Evolutionary conservation across 2,113 vertebrate species (phyloP).

Genomic region (Prolemur simus): DNA sequence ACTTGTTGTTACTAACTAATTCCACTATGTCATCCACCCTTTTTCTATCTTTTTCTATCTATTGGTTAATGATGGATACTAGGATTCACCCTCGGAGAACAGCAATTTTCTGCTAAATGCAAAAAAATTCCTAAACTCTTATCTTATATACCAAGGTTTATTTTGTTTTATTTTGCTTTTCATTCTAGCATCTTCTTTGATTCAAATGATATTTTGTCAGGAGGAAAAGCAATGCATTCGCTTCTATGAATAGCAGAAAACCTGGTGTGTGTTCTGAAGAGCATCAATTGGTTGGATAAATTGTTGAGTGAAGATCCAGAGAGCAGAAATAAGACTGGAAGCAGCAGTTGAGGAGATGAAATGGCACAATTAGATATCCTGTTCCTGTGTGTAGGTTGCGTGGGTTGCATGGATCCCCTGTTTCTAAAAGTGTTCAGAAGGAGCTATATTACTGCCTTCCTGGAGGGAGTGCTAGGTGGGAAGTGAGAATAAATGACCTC

Average conservation of each 20-base stretch:
- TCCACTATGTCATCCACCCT: not conserved
- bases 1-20: not conserved
- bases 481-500: not conserved
- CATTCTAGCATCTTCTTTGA: not conserved
- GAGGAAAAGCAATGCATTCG: not conserved
- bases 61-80: not conserved
- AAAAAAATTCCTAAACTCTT: not conserved
- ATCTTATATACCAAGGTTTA: not conserved
- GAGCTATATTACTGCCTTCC: not conserved
- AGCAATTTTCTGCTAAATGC: not conserved
- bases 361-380: not conserved
- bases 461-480: not conserved
- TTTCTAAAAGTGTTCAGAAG: not conserved
- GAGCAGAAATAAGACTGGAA: not conserved
- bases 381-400: not conserved
- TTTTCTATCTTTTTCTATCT: not conserved
- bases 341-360: not conserved
- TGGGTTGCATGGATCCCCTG: not conserved
- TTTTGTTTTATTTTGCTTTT: not conserved
- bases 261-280: not conserved
- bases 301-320: not conserved
- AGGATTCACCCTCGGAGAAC: not conserved
- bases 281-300: not conserved
- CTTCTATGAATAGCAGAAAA: conserved; percentile 13
- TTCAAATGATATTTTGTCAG: not conserved